phyloP scores from a whole-genome alignment of 2,797 vertebrate species.

The Lepus oiostolus region DNA sequence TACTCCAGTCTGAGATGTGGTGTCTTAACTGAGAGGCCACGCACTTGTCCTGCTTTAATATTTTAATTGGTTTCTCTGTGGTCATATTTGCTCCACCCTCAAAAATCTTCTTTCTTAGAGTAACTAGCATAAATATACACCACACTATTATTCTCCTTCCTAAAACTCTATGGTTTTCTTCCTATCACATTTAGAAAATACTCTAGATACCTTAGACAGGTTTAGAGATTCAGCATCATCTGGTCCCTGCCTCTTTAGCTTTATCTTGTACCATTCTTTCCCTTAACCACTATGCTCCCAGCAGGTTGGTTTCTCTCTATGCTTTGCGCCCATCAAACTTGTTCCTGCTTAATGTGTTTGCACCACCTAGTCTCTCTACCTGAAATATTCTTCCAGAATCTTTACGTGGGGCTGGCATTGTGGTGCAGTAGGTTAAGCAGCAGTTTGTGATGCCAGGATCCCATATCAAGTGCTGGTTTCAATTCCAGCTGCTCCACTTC shows the following conservation, averaged over 20 bases:
- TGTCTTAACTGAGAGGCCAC: too few relatives aligned
- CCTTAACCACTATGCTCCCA: not conserved
- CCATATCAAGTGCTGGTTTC: too few relatives aligned
- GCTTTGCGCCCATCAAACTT: constrained; percentile 6
- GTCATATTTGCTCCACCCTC: not conserved
- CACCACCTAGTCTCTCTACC: not conserved
- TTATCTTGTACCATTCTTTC: not conserved
- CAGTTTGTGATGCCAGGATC: too few relatives aligned
- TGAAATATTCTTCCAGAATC: not conserved
- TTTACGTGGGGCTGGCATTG: too few relatives aligned
- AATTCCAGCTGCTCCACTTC: too few relatives aligned
- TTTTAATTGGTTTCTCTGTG: not conserved
- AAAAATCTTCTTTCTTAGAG: constrained; percentile 28
- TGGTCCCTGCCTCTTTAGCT: constrained; percentile 6
- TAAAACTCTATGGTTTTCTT: constrained; percentile 24
- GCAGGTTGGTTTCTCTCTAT: not conserved
- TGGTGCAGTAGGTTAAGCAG: too few relatives aligned
- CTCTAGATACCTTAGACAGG: not conserved
- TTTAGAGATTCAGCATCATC: not conserved
- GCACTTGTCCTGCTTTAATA: too few relatives aligned
- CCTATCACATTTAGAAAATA: constrained; percentile 38
- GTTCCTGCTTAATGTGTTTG: not conserved
- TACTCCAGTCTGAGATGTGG: too few relatives aligned
- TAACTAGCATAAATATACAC: constrained; percentile 21
- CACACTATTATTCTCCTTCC: not conserved